Evolutionary conservation across 1,140 invertebrate species (phyloP).

Genomic region (Nixonia krombeini): DNA sequence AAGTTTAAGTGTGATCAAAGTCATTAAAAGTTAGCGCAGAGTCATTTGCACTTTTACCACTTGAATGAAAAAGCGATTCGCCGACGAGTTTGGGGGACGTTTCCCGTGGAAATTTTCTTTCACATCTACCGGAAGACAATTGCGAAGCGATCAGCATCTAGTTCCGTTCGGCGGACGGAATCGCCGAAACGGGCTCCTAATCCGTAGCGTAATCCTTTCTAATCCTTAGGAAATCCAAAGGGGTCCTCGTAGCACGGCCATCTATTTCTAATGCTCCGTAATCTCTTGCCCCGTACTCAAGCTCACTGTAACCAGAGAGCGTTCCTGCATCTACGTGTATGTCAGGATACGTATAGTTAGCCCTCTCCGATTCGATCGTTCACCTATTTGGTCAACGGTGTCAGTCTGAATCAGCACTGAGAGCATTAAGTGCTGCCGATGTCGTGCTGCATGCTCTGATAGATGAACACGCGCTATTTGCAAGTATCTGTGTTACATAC

Average conservation of each 20-base stretch:
- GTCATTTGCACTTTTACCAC: background rate
- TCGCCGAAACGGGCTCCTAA: conserved; percentile 53
- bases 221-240: conserved; percentile 54
- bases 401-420: conserved; percentile 59
- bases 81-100: conserved; percentile 6
- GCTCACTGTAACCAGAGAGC: conserved; percentile 15
- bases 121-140: conserved; percentile 10
- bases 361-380: conserved; percentile 18
- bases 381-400: conserved; percentile 41
- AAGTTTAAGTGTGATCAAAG: background rate
- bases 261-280: conserved; percentile 62
- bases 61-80: conserved; percentile 11
- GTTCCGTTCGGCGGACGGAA: conserved; percentile 52
- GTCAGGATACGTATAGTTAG: background rate
- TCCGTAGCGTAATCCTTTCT: conserved; percentile 58
- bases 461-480: conserved; percentile 27
- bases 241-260: conserved; percentile 54
- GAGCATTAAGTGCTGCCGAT: conserved; percentile 59
- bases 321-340: conserved; percentile 8
- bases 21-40: background rate
- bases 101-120: conserved; percentile 1
- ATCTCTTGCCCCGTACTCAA: conserved; percentile 47
- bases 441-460: conserved; percentile 24
- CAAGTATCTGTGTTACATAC: conserved; percentile 5
- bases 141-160: conserved; percentile 36